phyloP scores from a whole-genome alignment of 2,113 vertebrate species.

The Caracal caracal region DNA sequence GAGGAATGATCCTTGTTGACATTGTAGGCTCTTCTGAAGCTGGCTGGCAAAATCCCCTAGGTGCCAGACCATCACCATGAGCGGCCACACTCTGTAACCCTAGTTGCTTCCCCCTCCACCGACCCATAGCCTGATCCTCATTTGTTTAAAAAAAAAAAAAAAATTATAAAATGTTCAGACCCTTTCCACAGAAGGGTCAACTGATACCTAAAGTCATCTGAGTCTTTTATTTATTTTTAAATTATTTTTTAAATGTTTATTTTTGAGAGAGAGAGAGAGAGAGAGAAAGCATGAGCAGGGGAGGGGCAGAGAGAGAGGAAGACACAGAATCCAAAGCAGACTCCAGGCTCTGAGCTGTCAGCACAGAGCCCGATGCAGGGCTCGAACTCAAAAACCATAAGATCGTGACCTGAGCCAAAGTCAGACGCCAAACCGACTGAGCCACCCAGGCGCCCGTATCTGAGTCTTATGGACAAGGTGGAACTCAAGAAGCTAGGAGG shows the following conservation, averaged over 20 bases:
- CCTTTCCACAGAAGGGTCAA: background rate
- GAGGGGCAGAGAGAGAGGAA: too few species aligned
- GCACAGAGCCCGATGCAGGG: too few species aligned
- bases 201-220: background rate
- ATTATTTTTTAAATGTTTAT: too few species aligned
- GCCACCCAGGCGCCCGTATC: too few species aligned
- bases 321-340: too few species aligned
- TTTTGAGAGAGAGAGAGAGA: too few species aligned
- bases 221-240: background rate
- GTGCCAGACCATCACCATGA: background rate
- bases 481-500: background rate
- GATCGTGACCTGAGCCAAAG: too few species aligned
- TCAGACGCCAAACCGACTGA: too few species aligned
- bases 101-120: fast-evolving
- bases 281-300: too few species aligned
- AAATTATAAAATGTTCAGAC: background rate
- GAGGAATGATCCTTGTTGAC: background rate
- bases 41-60: background rate
- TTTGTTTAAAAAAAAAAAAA: background rate
- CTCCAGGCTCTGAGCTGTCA: too few species aligned
- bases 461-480: too few species aligned
- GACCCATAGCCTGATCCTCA: background rate
- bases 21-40: background rate
- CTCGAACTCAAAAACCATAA: too few species aligned
- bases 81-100: background rate